Evolutionary conservation across 2,797 vertebrate species (phyloP).

Genomic region (Chiloscyllium punctatum): DNA sequence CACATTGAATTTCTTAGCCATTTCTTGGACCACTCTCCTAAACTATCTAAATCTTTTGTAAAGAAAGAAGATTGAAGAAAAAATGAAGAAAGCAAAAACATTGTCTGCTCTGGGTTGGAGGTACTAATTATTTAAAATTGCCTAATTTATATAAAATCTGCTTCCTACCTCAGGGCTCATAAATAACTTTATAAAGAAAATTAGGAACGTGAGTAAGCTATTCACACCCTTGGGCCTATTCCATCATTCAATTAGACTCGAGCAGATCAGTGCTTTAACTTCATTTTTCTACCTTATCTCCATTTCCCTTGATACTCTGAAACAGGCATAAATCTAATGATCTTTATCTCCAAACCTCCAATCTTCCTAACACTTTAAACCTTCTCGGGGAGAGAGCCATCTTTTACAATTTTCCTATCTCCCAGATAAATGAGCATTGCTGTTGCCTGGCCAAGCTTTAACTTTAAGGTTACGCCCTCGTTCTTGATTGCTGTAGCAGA

Average conservation of each 20-base stretch:
- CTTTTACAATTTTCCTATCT: background rate
- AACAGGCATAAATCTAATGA: background rate
- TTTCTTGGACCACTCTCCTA: too few relatives aligned
- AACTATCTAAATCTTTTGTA: too few relatives aligned
- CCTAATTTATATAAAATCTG: background rate
- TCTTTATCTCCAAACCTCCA: background rate
- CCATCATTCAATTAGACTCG: background rate
- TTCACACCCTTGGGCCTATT: background rate
- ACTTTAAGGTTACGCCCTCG: background rate
- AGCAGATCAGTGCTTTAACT: background rate
- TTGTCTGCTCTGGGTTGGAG: background rate
- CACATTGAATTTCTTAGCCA: too few relatives aligned
- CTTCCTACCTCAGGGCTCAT: background rate
- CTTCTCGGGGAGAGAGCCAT: background rate
- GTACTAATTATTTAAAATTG: background rate
- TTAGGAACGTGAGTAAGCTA: background rate
- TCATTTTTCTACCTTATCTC: background rate
- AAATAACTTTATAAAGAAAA: background rate
- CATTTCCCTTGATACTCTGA: background rate
- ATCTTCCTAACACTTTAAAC: background rate
- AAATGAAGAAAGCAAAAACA: background rate
- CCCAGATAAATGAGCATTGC: background rate
- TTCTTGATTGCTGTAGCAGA: background rate
- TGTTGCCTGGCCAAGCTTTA: background rate
- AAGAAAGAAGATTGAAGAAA: too few relatives aligned